phyloP scores from a whole-genome alignment of 2,113 vertebrate genomes.

The Calidris pugnax region DNA sequence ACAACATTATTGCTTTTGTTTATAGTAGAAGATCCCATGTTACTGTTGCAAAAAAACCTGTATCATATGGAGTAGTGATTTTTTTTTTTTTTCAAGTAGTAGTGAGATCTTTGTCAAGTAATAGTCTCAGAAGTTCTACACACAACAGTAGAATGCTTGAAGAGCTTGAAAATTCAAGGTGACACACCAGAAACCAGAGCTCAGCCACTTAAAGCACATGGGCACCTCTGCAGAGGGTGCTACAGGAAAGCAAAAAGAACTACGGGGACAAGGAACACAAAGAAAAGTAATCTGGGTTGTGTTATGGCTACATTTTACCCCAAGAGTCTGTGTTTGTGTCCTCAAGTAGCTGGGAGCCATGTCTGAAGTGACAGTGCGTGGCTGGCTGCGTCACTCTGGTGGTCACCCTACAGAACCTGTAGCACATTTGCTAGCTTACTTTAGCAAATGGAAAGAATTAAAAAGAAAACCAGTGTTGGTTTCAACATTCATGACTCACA shows the following conservation, averaged over 20 bases:
- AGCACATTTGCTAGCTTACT: constrained; percentile 19
- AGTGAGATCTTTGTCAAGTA: constrained; percentile 66
- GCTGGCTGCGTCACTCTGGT: neutral
- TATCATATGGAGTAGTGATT: neutral
- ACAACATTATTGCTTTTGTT: constrained; percentile 77
- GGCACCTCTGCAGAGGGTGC: neutral
- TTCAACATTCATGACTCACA: constrained; percentile 71
- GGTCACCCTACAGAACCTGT: constrained; percentile 12
- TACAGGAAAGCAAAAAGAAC: neutral
- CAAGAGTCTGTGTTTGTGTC: neutral
- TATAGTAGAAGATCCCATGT: constrained; percentile 12
- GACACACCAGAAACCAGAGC: neutral
- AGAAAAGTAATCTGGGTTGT: neutral
- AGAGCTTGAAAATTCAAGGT: constrained; percentile 44
- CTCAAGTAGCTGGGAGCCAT: neutral
- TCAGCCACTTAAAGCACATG: neutral
- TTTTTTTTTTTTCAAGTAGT: constrained; percentile 64
- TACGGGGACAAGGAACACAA: neutral
- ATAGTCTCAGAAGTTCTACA: constrained; percentile 72
- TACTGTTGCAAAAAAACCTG: constrained; percentile 19
- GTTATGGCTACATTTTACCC: neutral
- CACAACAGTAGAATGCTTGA: constrained; percentile 66
- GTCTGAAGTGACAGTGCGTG: neutral
- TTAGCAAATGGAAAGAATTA: constrained; percentile 39
- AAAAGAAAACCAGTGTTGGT: constrained; percentile 66